phyloP scores from a whole-genome alignment of 2,797 vertebrate species.

The Pangasius macronema region DNA sequence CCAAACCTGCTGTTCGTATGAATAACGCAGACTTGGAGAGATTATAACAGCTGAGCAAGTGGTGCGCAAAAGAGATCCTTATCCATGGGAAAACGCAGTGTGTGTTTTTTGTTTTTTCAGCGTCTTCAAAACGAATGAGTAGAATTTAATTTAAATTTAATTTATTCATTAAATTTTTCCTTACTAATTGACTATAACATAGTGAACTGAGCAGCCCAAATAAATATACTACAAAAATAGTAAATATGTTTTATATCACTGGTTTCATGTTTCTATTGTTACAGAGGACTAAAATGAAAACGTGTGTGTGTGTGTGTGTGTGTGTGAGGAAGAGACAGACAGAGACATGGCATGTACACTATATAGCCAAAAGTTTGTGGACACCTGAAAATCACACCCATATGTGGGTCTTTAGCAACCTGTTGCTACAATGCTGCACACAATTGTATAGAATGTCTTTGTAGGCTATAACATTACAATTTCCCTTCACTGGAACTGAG shows the following conservation, averaged over 20 bases:
- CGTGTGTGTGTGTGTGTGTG: neutral
- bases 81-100: neutral
- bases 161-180: no score
- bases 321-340: neutral
- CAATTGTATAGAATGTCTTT: no score
- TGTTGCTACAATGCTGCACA: no score
- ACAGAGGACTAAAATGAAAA: neutral
- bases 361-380: no score
- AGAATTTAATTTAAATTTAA: neutral
- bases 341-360: neutral
- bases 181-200: no score
- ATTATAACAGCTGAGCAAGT: neutral
- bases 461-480: no score
- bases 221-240: neutral
- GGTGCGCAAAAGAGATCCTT: neutral
- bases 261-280: neutral
- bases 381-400: no score
- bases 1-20: neutral
- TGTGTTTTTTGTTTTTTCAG: no score
- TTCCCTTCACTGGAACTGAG: no score
- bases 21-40: neutral
- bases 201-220: neutral
- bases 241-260: neutral
- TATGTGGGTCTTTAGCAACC: no score
- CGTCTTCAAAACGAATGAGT: no score